These are phyloP conservation scores for Onychomys torridus DNA, from an alignment of 2,797 vertebrate genomes.

Conservation along the genomic window DNA sequence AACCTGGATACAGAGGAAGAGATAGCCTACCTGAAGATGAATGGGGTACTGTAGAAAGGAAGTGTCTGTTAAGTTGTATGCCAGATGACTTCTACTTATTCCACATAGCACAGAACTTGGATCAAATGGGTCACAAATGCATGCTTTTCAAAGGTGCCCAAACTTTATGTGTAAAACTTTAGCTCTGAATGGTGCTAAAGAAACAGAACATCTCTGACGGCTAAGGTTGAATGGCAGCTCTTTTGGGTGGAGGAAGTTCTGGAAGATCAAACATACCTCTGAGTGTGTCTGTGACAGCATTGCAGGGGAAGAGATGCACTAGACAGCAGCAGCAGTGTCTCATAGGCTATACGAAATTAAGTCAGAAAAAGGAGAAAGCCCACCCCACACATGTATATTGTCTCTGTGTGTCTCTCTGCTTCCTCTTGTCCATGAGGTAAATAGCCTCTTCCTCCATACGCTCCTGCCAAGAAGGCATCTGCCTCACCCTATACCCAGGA, in stretches of 20 bases:
- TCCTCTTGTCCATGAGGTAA: neutral
- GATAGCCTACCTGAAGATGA: neutral
- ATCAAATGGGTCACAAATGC: fast-evolving
- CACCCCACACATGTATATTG: too few species aligned
- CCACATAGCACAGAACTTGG: fast-evolving
- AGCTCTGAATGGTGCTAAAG: neutral
- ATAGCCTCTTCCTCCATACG: neutral
- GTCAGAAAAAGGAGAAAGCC: neutral
- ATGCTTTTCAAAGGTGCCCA: too few species aligned
- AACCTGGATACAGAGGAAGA: neutral
- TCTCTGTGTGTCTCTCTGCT: neutral
- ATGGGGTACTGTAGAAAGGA: neutral
- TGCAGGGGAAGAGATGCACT: neutral
- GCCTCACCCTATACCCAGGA: neutral
- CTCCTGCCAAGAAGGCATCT: neutral
- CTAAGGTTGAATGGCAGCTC: neutral
- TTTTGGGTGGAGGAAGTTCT: neutral
- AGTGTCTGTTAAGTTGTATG: fast-evolving
- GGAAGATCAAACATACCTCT: neutral
- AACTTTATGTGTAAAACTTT: neutral
- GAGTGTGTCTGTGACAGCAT: neutral
- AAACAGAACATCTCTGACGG: neutral
- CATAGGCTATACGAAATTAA: neutral
- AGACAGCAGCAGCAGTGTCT: fast-evolving
- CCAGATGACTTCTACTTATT: fast-evolving